A percentile compares a stretch with the other conserved stretches of the same genome.
phyloP scores from a whole-genome alignment of 1,140 invertebrate species.

The Euwallacea similis region DNA sequence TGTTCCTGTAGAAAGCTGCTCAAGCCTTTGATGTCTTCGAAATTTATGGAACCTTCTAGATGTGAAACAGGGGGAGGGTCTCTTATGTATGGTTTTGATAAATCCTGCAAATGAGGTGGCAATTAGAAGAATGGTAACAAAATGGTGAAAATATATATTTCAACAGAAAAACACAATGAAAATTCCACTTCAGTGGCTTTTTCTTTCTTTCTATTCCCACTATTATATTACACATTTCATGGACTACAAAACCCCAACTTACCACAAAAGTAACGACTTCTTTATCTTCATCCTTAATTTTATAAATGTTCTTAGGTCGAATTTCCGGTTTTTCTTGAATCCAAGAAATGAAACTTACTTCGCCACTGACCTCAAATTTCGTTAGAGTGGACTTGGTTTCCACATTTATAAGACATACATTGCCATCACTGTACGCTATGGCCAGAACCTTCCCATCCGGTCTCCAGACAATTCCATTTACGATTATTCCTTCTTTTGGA shows the following conservation, averaged over 20 bases:
- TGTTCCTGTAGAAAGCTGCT: constrained; percentile 67
- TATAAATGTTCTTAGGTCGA: constrained; percentile 49
- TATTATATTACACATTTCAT: constrained; percentile 1
- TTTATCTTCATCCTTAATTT: constrained; percentile 43
- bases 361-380: constrained; percentile 62
- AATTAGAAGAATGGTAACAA: background rate
- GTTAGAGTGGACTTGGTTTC: constrained; percentile 85
- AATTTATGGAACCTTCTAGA: constrained; percentile 55
- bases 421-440: constrained; percentile 67
- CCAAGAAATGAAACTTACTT: constrained; percentile 65
- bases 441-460: constrained; percentile 88
- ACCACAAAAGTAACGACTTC: constrained; percentile 47
- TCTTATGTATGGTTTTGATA: constrained; percentile 59
- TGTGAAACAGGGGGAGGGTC: constrained; percentile 53
- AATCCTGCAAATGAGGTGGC: constrained; percentile 54
- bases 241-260: constrained; percentile 18
- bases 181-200: too few relatives aligned
- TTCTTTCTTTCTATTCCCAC: background rate
- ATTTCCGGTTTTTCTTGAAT: constrained; percentile 55
- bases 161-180: background rate
- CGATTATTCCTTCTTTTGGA: constrained; percentile 68
- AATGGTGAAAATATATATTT: background rate
- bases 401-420: constrained; percentile 76
- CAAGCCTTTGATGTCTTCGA: constrained; percentile 63
- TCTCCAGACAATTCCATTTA: constrained; percentile 82